Percentiles rank a stretch among this genome's conserved stretches.
phyloP scores from a whole-genome alignment of 2,113 vertebrate genomes.

The Oophaga pumilio region DNA sequence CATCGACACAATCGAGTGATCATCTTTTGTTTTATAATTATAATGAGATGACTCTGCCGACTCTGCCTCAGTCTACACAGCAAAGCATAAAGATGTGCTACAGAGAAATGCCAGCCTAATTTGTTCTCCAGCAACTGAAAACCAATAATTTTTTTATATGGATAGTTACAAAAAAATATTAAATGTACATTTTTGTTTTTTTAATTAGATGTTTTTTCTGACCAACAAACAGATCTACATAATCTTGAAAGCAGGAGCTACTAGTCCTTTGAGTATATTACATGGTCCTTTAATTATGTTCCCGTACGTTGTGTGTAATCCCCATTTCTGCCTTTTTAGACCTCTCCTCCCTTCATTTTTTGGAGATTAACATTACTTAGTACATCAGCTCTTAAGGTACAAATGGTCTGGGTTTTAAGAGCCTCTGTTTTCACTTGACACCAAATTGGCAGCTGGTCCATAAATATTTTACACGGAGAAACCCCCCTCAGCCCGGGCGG shows the following conservation, averaged over 20 bases:
- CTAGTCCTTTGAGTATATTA: not conserved
- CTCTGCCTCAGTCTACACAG: not conserved
- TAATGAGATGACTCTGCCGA: not conserved
- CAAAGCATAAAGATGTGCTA: not conserved
- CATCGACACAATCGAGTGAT: no score
- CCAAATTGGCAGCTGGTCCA: slow-evolving; percentile 79
- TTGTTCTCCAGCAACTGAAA: not conserved
- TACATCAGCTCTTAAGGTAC: slow-evolving; percentile 59
- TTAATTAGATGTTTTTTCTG: no score
- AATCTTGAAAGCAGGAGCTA: not conserved
- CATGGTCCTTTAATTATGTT: not conserved
- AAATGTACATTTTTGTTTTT: not conserved
- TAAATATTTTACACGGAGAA: slow-evolving; percentile 82
- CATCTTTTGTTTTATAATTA: no score
- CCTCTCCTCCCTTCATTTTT: not conserved
- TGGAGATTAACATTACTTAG: slow-evolving; percentile 2
- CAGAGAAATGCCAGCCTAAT: not conserved
- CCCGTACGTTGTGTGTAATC: not conserved
- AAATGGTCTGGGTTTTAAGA: slow-evolving; percentile 76
- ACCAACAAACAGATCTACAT: not conserved
- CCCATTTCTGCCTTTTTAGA: not conserved
- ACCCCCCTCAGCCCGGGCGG: slow-evolving; percentile 41
- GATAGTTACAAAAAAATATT: not conserved
- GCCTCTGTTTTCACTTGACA: slow-evolving; percentile 84
- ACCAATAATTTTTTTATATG: not conserved